phyloP scores from a whole-genome alignment of 1,140 invertebrate species.

The Gryllus bimaculatus region DNA sequence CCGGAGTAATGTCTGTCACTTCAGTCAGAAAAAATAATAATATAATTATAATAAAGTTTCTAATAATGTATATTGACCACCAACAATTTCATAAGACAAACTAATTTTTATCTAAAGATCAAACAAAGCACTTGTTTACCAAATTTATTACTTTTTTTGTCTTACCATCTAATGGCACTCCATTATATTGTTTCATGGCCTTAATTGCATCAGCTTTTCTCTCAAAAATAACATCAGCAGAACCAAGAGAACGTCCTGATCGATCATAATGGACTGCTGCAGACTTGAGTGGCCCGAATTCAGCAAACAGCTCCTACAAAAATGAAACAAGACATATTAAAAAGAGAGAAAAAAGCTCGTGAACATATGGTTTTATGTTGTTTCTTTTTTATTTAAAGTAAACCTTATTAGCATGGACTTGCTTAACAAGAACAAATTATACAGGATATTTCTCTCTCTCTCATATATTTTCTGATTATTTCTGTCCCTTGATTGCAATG shows the following conservation, averaged over 20 bases:
- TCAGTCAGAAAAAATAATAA: too few relatives aligned
- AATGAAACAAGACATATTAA: background rate
- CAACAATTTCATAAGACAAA: background rate
- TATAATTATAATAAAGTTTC: too few relatives aligned
- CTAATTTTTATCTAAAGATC: background rate
- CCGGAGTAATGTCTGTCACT: too few relatives aligned
- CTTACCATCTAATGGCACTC: slow-evolving; percentile 87
- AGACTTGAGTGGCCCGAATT: slow-evolving; percentile 89
- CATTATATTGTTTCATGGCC: slow-evolving; percentile 97
- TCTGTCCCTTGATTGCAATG: too few relatives aligned
- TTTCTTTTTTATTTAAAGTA: background rate
- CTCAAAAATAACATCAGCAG: slow-evolving; percentile 94
- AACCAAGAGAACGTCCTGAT: slow-evolving; percentile 89
- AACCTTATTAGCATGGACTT: too few relatives aligned
- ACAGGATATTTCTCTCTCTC: too few relatives aligned
- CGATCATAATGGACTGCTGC: slow-evolving; percentile 95
- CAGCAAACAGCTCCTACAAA: slow-evolving; percentile 83
- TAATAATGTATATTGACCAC: too few relatives aligned
- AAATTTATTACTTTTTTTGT: slow-evolving; percentile 8
- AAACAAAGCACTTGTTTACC: background rate
- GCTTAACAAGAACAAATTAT: too few relatives aligned
- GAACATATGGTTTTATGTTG: background rate
- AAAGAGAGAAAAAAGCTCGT: too few relatives aligned
- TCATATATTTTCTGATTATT: too few relatives aligned
- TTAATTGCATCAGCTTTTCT: slow-evolving; percentile 82